These are phyloP conservation scores for Zenarchopterus dispar DNA, from an alignment of 2,797 vertebrate species.

Conservation along the genomic window DNA sequence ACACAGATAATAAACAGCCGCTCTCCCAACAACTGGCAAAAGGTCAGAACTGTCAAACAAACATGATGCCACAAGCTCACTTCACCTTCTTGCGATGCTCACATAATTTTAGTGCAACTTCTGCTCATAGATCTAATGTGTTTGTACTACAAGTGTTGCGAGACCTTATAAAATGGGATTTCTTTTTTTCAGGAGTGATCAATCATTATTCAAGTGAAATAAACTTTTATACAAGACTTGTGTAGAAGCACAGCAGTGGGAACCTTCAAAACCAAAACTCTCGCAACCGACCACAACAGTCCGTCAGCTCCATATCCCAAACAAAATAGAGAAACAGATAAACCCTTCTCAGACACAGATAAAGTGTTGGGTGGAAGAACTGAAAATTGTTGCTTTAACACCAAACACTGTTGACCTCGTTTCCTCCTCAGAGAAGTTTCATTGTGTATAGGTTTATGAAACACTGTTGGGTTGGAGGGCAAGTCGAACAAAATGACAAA, in stretches of 20 bases:
- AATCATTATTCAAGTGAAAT: not conserved
- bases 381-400: conserved; percentile 49
- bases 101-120: conserved; percentile 35
- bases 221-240: conserved; percentile 3
- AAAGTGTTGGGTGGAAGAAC: conserved; percentile 19
- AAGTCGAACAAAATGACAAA: conserved; percentile 58
- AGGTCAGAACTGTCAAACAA: conserved; percentile 47
- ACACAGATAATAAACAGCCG: conserved; percentile 9
- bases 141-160: conserved; percentile 14
- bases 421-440: conserved; percentile 47
- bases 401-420: conserved; percentile 54
- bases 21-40: conserved; percentile 5
- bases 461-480: conserved; percentile 68
- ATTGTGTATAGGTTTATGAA: conserved; percentile 62
- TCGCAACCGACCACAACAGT: conserved; percentile 1
- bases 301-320: conserved; percentile 13
- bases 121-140: conserved; percentile 25
- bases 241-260: not conserved
- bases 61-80: conserved; percentile 4
- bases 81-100: conserved; percentile 31
- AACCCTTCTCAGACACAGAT: conserved; percentile 9
- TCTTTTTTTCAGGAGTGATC: not conserved
- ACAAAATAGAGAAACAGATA: conserved; percentile 2
- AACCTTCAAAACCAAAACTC: conserved; percentile 5
- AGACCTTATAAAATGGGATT: conserved; percentile 13